Conservation (phyloP, 2,113 vertebrate species). For the Glaucomys volans region DNA sequence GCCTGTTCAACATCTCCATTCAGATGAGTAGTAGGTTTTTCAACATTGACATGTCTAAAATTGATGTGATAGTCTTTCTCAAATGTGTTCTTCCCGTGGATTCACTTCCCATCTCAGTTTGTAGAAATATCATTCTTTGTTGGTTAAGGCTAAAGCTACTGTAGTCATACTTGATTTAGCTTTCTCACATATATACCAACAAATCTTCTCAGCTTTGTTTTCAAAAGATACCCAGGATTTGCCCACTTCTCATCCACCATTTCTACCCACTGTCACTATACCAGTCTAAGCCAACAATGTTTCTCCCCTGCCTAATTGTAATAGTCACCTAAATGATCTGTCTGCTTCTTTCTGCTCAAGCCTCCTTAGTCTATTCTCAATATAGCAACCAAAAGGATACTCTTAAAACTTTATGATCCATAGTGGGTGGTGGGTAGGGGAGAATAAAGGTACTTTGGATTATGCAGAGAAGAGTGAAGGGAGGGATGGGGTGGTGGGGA, state of each 20-base stretch:
- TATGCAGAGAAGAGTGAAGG: too few species aligned
- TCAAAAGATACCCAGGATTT: slow-evolving; percentile 46
- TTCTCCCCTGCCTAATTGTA: not conserved
- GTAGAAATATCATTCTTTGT: not conserved
- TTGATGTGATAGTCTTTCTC: not conserved
- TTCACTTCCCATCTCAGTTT: not conserved
- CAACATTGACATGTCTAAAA: not conserved
- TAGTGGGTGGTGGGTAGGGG: too few species aligned
- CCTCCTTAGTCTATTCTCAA: slow-evolving; percentile 1
- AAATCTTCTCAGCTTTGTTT: slow-evolving; percentile 20
- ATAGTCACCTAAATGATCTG: not conserved
- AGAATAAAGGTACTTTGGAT: too few species aligned
- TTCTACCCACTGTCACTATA: not conserved
- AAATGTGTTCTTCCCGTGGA: not conserved
- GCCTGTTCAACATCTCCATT: not conserved
- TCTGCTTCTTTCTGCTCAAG: slow-evolving; percentile 40
- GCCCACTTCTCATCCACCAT: not conserved
- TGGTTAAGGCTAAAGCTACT: not conserved
- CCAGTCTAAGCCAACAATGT: not conserved
- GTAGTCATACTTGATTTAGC: not conserved
- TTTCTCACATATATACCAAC: not conserved
- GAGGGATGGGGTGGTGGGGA: too few species aligned
- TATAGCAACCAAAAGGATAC: not conserved
- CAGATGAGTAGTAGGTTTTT: slow-evolving; percentile 2
- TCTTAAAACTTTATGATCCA: not conserved